A percentile compares a stretch with the other conserved stretches of the same genome.
These are phyloP conservation scores for Meandrina meandrites DNA, from an alignment of 92 coral and sea anemone genomes.

Conservation along the genomic window DNA sequence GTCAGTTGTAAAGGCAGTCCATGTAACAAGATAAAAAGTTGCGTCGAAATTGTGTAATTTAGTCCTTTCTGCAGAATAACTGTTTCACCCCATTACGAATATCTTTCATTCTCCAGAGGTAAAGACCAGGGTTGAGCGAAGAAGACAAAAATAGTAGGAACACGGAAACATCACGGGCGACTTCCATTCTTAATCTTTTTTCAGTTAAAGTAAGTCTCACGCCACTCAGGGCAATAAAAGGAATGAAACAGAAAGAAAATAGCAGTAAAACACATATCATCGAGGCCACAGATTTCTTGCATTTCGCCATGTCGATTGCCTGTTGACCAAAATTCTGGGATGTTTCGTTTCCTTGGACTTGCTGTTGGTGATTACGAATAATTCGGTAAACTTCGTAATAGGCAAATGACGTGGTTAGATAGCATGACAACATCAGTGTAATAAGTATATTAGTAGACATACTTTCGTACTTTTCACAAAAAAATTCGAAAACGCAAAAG, in stretches of 20 bases:
- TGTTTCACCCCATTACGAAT: neutral
- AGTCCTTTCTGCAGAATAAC: neutral
- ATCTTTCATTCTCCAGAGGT: constrained; percentile 28
- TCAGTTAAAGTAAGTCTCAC: neutral
- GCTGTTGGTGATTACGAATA: constrained; percentile 8
- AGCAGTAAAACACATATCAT: neutral
- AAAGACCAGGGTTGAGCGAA: constrained; percentile 11
- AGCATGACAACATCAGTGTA: neutral
- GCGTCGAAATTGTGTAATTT: too few relatives aligned
- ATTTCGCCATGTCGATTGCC: neutral
- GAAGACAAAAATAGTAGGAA: neutral
- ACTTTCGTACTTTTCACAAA: too few relatives aligned
- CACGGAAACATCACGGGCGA: neutral
- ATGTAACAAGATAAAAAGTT: too few relatives aligned
- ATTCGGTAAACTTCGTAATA: neutral
- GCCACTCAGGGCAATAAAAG: neutral
- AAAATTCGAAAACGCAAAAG: too few relatives aligned
- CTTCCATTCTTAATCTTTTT: too few relatives aligned
- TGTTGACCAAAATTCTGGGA: neutral
- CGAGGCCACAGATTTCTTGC: constrained; percentile 4
- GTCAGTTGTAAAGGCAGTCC: too few relatives aligned
- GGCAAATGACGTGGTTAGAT: neutral
- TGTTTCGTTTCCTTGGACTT: neutral
- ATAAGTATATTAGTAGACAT: too few relatives aligned
- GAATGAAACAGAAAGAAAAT: neutral